A percentile compares a stretch with the other conserved stretches of the same genome.
These are phyloP conservation scores for Germaria angustata DNA, from an alignment of 2,888 invertebrate genomes.

Conservation along the genomic window DNA sequence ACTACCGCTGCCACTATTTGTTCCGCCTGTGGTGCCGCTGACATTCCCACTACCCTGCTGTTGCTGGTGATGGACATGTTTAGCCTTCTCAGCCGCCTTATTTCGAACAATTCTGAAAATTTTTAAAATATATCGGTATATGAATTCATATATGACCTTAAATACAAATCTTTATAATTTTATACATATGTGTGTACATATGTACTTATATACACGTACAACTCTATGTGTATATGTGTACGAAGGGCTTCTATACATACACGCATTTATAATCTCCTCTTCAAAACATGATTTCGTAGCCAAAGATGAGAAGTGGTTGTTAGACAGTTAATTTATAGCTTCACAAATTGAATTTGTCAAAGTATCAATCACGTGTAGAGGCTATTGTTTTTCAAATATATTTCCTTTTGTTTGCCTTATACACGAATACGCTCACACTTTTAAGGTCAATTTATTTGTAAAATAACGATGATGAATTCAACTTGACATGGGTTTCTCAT, in stretches of 20 bases:
- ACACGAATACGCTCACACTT: neutral
- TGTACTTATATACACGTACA: neutral
- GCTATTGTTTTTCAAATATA: neutral
- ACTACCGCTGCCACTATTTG: conserved; percentile 63
- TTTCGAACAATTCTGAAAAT: conserved; percentile 93
- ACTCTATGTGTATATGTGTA: neutral
- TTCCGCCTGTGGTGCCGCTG: conserved; percentile 81
- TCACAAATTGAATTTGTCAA: neutral
- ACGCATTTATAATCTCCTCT: too few relatives aligned
- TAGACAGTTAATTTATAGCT: neutral
- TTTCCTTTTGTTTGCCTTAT: neutral
- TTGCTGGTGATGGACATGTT: conserved; percentile 91
- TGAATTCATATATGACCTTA: neutral
- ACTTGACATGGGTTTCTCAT: neutral
- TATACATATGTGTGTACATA: neutral
- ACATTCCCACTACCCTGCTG: conserved; percentile 83
- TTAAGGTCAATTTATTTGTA: conserved; percentile 9
- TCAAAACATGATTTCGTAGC: too few relatives aligned
- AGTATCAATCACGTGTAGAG: neutral
- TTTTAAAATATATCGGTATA: neutral
- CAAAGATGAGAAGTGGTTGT: neutral
- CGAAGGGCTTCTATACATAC: too few relatives aligned
- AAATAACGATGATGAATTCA: neutral
- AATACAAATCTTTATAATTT: neutral
- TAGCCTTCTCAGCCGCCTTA: conserved; percentile 98